phyloP scores from a whole-genome alignment of 2,797 vertebrate genomes.

The Aphelocoma californica region DNA sequence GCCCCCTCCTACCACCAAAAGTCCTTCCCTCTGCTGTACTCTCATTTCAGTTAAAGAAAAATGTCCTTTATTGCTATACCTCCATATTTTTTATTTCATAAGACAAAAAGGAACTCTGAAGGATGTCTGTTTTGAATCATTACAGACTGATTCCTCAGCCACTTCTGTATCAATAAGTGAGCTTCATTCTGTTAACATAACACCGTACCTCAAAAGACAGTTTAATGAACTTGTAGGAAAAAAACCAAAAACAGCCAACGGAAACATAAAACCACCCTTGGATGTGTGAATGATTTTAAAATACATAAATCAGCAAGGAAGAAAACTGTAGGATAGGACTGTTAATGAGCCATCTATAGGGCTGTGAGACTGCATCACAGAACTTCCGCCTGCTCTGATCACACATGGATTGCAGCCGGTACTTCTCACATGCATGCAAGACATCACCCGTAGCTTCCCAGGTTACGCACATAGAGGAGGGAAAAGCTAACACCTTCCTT shows the following conservation, averaged over 20 bases:
- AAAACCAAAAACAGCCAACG: neutral
- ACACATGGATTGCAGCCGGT: neutral
- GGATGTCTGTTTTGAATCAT: neutral
- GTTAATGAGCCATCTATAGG: neutral
- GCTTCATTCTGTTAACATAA: neutral
- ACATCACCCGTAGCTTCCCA: neutral
- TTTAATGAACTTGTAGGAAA: neutral
- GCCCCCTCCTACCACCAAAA: neutral
- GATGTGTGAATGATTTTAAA: neutral
- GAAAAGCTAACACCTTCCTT: conserved; percentile 30
- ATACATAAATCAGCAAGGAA: neutral
- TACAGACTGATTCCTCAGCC: neutral
- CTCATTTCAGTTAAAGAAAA: neutral
- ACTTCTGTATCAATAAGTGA: neutral
- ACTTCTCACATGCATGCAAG: neutral
- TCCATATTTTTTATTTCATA: neutral
- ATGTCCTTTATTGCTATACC: neutral
- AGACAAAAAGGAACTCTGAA: neutral
- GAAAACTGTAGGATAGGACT: neutral
- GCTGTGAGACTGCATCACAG: neutral
- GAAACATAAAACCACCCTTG: neutral
- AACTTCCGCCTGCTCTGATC: neutral
- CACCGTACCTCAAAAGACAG: neutral
- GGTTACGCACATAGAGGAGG: neutral
- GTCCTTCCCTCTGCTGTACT: neutral